phyloP scores from a whole-genome alignment of 2,113 vertebrate genomes.

The Marmota flaviventris region DNA sequence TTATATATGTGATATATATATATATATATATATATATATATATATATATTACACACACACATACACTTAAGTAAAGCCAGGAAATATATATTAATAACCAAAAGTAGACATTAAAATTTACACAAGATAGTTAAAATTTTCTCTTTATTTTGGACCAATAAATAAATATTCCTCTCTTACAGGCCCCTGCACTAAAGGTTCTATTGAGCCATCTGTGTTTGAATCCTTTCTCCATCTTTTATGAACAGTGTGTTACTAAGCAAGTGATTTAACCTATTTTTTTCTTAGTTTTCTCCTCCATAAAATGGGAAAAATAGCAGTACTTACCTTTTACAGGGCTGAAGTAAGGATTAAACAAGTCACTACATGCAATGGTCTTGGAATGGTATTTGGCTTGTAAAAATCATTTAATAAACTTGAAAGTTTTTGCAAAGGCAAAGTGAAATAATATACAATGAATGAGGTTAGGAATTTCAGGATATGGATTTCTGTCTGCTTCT shows the following conservation, averaged over 20 bases:
- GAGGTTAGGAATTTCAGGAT: background rate
- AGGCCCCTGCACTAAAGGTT: background rate
- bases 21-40: too few species aligned
- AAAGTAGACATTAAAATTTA: background rate
- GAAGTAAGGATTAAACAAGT: background rate
- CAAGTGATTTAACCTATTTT: background rate
- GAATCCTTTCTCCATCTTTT: background rate
- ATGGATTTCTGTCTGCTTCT: background rate
- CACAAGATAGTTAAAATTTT: background rate
- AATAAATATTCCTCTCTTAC: background rate
- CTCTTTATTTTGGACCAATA: background rate
- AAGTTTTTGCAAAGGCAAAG: background rate
- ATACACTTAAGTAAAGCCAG: background rate
- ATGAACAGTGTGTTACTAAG: background rate
- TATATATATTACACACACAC: background rate
- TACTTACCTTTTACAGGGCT: background rate
- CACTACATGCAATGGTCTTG: background rate
- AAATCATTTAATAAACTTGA: slow-evolving; percentile 6
- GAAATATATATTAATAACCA: background rate
- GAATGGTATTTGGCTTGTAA: background rate
- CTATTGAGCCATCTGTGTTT: background rate
- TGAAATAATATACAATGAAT: background rate
- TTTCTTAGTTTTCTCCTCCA: background rate
- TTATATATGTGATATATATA: background rate
- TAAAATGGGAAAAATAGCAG: background rate